These are phyloP conservation scores for Diabrotica balteata DNA, from an alignment of 2,888 invertebrate genomes.

Conservation along the genomic window DNA sequence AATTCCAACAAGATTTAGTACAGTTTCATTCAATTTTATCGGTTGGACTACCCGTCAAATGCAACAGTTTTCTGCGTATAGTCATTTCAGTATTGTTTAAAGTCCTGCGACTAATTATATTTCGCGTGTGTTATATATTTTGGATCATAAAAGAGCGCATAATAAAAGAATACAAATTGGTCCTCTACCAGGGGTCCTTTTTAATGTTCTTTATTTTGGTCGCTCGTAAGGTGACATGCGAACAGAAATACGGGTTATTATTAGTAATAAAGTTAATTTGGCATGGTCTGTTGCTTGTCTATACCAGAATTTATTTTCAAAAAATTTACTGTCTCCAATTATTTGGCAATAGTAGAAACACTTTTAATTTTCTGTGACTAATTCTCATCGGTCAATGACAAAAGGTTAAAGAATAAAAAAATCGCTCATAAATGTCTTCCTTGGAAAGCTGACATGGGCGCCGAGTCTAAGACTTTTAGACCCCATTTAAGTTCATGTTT, in stretches of 20 bases:
- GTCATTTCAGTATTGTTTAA: too few relatives aligned
- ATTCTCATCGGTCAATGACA: constrained; percentile 40
- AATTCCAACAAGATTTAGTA: too few relatives aligned
- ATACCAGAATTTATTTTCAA: constrained; percentile 47
- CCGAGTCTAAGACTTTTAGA: not conserved
- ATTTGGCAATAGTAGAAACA: constrained; percentile 47
- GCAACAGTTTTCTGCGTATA: too few relatives aligned
- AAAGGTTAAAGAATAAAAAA: constrained; percentile 32
- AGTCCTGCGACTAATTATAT: not conserved
- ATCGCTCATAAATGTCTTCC: constrained; percentile 31
- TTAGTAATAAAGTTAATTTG: constrained; percentile 45
- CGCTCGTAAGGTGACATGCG: constrained; percentile 7
- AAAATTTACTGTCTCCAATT: constrained; percentile 44
- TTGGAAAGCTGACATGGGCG: constrained; percentile 18
- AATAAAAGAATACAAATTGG: constrained; percentile 13
- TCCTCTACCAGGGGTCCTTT: constrained; percentile 2
- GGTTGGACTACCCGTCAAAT: too few relatives aligned
- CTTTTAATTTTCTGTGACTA: constrained; percentile 48
- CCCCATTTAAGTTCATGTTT: too few relatives aligned
- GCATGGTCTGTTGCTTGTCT: constrained; percentile 47
- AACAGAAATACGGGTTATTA: constrained; percentile 38
- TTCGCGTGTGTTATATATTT: constrained; percentile 3
- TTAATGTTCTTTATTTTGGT: constrained; percentile 4
- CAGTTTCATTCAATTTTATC: too few relatives aligned
- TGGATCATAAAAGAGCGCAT: not conserved